phyloP scores from a whole-genome alignment of 1,140 invertebrate species.

The Zaprionus nigranus region DNA sequence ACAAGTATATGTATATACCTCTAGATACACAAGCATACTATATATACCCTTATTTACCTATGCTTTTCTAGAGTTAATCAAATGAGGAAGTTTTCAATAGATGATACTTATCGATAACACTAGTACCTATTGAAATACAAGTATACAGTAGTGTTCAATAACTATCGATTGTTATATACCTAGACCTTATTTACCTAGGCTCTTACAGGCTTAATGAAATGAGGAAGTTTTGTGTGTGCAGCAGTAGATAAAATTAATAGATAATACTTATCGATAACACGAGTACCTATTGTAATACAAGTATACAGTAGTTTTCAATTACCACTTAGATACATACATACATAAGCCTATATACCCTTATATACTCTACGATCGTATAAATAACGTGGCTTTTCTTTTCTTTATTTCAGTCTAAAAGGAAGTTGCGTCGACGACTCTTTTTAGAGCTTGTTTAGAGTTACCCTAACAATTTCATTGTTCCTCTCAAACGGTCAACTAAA shows the following conservation, averaged over 20 bases:
- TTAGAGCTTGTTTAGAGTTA: conserved; percentile 83
- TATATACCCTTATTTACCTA: conserved; percentile 7
- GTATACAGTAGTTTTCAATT: not conserved
- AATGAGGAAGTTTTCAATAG: not conserved
- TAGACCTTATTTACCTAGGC: conserved; percentile 9
- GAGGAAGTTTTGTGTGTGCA: too few relatives aligned
- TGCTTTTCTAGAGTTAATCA: conserved; percentile 20
- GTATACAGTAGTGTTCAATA: not conserved
- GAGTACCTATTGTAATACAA: not conserved
- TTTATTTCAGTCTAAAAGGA: conserved; percentile 82
- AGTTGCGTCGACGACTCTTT: conserved; percentile 83
- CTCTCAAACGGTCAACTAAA: conserved; percentile 84
- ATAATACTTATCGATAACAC: conserved; percentile 3
- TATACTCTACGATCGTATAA: conserved; percentile 46
- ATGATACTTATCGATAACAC: conserved; percentile 1
- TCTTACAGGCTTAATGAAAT: conserved; percentile 12
- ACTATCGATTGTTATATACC: not conserved
- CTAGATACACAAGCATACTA: not conserved
- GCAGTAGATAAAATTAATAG: not conserved
- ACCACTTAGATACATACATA: not conserved
- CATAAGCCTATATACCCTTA: too few relatives aligned
- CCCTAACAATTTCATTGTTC: conserved; percentile 84
- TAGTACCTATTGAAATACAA: not conserved
- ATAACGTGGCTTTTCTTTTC: conserved; percentile 51
- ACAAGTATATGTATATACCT: not conserved